Percentiles rank a stretch among this genome's conserved stretches.
These are phyloP conservation scores for Botia kubotai DNA, from an alignment of 2,797 vertebrate genomes.

Conservation along the genomic window DNA sequence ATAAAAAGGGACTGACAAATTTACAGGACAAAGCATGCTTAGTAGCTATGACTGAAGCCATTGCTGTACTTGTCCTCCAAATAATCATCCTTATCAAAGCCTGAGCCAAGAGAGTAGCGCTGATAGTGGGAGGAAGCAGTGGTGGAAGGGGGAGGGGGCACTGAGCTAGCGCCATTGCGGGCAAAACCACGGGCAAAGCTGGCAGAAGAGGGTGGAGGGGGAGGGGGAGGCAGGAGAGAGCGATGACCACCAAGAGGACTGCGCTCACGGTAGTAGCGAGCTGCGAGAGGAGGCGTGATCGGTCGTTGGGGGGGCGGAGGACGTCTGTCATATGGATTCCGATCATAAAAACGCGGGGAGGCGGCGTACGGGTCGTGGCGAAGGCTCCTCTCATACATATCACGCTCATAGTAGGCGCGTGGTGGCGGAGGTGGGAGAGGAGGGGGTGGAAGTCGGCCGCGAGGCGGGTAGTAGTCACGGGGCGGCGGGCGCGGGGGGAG, in stretches of 20 bases:
- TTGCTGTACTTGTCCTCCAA: constrained; percentile 75
- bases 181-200: constrained; percentile 70
- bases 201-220: constrained; percentile 66
- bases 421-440: constrained; percentile 66
- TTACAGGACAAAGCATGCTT: constrained; percentile 40
- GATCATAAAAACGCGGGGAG: constrained; percentile 63
- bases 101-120: constrained; percentile 69
- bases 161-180: constrained; percentile 49
- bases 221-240: constrained; percentile 65
- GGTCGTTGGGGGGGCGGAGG: constrained; percentile 63
- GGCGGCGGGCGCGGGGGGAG: constrained; percentile 60
- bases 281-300: constrained; percentile 55
- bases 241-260: constrained; percentile 60
- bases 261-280: constrained; percentile 65
- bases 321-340: constrained; percentile 70
- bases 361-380: constrained; percentile 69
- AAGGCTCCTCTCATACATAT: constrained; percentile 56
- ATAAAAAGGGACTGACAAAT: constrained; percentile 32
- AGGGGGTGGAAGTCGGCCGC: constrained; percentile 63
- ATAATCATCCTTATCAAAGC: constrained; percentile 74
- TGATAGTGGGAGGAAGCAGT: constrained; percentile 62
- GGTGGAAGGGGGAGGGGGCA: constrained; percentile 61
- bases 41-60: constrained; percentile 71
- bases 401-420: constrained; percentile 70
- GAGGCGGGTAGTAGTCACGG: constrained; percentile 60